Base-by-base conservation (phyloP, 2,797 vertebrate genomes). In the Platyrinchus mystaceus region DNA sequence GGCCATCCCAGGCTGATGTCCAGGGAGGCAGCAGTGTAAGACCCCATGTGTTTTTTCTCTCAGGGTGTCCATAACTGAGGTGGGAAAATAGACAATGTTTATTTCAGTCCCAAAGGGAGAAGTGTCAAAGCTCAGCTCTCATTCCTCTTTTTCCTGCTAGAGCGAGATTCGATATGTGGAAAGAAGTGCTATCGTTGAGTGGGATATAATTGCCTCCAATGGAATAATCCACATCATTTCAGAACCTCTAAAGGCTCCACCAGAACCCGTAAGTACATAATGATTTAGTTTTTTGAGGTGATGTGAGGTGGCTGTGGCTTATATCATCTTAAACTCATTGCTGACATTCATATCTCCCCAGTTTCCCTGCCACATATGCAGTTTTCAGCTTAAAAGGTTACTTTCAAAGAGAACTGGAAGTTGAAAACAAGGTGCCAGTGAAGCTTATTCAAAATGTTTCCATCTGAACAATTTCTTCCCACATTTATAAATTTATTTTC, bases 151-250 rank as follows among this genome's bases (percentile, higher is more conserved):
- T 74, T 87, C 56, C 50, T 92, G 71, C 50, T 96, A 99, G 99
- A 91, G 80, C 0, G 79, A 98, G 34, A 98, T 97, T 55, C 96
- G 97, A 73, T 99, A 98, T 13, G 98, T 99, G 53, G 98, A 98
- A 16, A 89, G 98, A 79, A 98, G 98, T 59, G 98, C 98, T 58
- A 97, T 99, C 90, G 93, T 98, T 3, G 94, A 97, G 63, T 98
- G 98, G 30, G 98, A 99, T 95, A 97, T 99, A 91, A 86, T 98
- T 30, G 98, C 99, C 60, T 98, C 99, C 83, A 99, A 99, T 1
- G 99, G 99, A 49, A 96, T 99, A 86, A 99, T 99, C 90, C 99
- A 99, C 9, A 87, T 99, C 14, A 98, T 99, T 41, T 98, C 98
- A 86, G 97, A 98, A 30, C 98, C 99, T 26, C 94, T 99, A 69